Conservation (phyloP, 2,888 invertebrate genomes). For the Synanthedon andrenaeformis region DNA sequence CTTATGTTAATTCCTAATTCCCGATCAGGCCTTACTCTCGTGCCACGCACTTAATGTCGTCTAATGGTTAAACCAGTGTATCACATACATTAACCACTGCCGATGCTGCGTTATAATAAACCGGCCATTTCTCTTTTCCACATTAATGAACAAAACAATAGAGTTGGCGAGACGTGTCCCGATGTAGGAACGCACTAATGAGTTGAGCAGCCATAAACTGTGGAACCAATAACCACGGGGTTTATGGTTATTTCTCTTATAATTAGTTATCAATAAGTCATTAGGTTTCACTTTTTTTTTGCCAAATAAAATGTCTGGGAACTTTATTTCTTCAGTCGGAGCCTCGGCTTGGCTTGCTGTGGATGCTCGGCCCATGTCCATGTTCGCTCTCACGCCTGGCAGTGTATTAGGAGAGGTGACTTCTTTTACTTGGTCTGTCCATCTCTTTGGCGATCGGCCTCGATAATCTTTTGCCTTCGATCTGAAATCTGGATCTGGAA, state of each 20-base stretch:
- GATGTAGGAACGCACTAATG: neutral
- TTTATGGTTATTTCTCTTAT: neutral
- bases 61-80: neutral
- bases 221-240: neutral
- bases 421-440: too few species aligned
- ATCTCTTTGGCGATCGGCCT: too few species aligned
- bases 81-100: neutral
- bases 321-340: too few species aligned
- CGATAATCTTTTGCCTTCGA: too few species aligned
- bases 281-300: neutral
- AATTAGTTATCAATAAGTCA: neutral
- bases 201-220: neutral
- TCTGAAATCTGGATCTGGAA: too few species aligned
- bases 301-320: too few species aligned
- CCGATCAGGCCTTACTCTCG: too few species aligned
- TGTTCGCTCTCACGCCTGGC: too few species aligned
- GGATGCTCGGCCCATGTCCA: too few species aligned
- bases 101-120: neutral
- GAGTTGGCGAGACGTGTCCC: conserved; percentile 4
- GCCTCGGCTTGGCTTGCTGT: too few species aligned
- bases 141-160: conserved; percentile 32
- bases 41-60: neutral
- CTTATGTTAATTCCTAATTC: too few species aligned
- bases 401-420: too few species aligned
- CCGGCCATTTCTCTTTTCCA: conserved; percentile 27